Conservation (phyloP, 2,113 vertebrate species). For the Strix aluco region DNA sequence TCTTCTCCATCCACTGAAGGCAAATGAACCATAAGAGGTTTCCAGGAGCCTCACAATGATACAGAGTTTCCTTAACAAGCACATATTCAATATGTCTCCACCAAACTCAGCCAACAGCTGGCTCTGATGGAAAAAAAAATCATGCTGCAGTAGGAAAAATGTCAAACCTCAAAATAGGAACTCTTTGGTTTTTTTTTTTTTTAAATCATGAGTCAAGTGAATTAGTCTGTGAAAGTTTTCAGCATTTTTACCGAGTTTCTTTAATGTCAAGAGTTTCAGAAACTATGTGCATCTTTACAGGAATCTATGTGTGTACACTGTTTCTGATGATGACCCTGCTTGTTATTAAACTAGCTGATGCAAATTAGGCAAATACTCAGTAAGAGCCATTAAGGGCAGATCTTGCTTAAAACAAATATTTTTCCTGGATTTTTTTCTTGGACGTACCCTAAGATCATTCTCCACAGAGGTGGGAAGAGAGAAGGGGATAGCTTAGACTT, state of each 20-base stretch:
- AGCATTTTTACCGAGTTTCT: not conserved
- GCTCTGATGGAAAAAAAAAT: not conserved
- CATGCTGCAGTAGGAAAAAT: not conserved
- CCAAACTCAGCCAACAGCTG: not conserved
- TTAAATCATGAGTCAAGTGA: not conserved
- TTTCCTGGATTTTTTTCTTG: not conserved
- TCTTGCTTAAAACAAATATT: not conserved
- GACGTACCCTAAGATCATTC: not conserved
- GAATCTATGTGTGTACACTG: fast-evolving
- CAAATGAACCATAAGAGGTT: not conserved
- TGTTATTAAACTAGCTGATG: not conserved
- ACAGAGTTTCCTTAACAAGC: not conserved
- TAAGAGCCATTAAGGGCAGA: not conserved
- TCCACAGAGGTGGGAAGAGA: not conserved
- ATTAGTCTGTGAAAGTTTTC: not conserved
- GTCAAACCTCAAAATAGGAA: not conserved
- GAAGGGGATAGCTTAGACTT: not conserved
- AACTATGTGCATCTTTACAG: not conserved
- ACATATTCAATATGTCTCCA: not conserved
- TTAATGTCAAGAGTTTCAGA: not conserved
- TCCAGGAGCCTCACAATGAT: not conserved
- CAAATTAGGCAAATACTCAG: not conserved
- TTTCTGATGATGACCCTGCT: not conserved
- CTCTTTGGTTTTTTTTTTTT: not conserved
- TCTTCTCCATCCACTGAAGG: not conserved